A percentile compares a stretch with the other conserved stretches of the same genome.
Conservation (phyloP, 2,888 invertebrate species). For the Pheosia gnoma region DNA sequence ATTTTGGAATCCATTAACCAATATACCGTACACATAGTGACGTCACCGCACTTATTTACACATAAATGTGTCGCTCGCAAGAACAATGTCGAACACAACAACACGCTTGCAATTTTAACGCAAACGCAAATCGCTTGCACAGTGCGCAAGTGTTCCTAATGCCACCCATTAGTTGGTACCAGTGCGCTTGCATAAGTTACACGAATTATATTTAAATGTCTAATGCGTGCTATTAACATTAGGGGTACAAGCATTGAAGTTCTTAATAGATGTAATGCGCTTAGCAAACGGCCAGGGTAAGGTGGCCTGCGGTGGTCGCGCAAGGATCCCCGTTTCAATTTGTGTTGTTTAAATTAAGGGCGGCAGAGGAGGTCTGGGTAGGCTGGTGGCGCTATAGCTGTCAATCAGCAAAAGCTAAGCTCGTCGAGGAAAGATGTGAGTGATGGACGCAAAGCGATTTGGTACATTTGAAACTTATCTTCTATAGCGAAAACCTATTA, state of each 20-base stretch:
- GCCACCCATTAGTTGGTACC: conserved; percentile 54
- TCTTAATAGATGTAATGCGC: conserved; percentile 71
- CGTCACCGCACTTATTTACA: conserved; percentile 16
- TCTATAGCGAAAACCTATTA: too few species aligned
- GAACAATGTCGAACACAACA: conserved; percentile 27
- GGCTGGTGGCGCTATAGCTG: conserved; percentile 64
- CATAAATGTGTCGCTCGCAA: conserved; percentile 23
- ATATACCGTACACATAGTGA: conserved; percentile 19
- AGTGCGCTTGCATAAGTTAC: conserved; percentile 68
- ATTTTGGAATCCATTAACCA: neutral
- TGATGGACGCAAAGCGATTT: conserved; percentile 16
- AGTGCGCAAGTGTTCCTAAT: conserved; percentile 48
- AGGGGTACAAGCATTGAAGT: conserved; percentile 60
- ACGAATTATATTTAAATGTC: conserved; percentile 74
- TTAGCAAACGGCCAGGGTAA: conserved; percentile 50
- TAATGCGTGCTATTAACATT: conserved; percentile 71
- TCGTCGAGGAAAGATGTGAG: conserved; percentile 50
- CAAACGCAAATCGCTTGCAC: conserved; percentile 34
- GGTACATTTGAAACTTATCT: neutral
- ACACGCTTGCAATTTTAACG: conserved; percentile 40
- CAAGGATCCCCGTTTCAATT: conserved; percentile 17
- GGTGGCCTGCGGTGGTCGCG: conserved; percentile 37
- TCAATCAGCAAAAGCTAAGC: conserved; percentile 71
- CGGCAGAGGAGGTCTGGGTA: conserved; percentile 42
- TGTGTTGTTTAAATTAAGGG: conserved; percentile 14